Percentiles rank a stretch among this genome's conserved stretches.
phyloP scores from a whole-genome alignment of 1,140 invertebrate genomes.

The Rhopalosiphum padi region DNA sequence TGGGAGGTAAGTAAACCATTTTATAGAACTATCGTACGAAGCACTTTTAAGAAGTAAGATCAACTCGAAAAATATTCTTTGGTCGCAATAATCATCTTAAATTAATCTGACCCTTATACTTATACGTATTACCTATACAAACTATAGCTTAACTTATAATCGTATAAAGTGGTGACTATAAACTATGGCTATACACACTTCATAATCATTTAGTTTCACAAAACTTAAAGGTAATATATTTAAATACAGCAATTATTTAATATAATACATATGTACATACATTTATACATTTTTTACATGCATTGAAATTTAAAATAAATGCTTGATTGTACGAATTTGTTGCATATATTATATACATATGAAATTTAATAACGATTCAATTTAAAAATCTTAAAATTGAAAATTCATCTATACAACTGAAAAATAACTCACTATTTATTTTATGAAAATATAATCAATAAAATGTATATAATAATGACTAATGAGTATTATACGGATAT shows the following conservation, averaged over 20 bases:
- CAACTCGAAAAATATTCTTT: background rate
- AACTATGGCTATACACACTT: background rate
- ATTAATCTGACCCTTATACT: background rate
- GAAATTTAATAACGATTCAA: background rate
- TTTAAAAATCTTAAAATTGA: background rate
- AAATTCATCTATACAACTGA: background rate
- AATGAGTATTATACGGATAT: background rate
- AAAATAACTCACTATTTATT: background rate
- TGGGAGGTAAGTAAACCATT: constrained; percentile 64
- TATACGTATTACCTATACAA: too few relatives aligned
- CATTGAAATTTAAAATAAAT: background rate
- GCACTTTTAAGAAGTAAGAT: constrained; percentile 25
- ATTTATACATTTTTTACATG: background rate
- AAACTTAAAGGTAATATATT: background rate
- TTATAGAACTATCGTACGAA: background rate
- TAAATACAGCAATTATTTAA: background rate
- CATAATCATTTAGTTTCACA: background rate
- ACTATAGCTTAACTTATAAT: background rate
- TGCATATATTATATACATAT: background rate
- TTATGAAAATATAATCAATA: background rate
- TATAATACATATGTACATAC: too few relatives aligned
- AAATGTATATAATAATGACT: background rate
- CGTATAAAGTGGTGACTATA: background rate
- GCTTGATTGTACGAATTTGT: background rate
- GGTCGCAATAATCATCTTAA: background rate